These are phyloP conservation scores for Stercorarius parasiticus DNA, from an alignment of 2,113 vertebrate genomes.

Conservation along the genomic window DNA sequence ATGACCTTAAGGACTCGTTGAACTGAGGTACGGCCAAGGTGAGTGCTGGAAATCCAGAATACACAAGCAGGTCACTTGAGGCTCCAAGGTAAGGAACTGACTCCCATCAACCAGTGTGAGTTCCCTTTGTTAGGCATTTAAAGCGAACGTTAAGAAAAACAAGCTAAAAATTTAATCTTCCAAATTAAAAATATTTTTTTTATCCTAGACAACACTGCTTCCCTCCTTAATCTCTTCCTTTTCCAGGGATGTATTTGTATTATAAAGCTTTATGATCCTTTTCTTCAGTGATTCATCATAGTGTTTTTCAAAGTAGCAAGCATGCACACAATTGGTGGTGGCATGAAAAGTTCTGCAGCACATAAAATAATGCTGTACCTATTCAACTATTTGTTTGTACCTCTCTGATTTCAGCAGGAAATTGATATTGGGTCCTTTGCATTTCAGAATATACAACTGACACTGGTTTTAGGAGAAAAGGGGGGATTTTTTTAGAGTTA, in stretches of 20 bases:
- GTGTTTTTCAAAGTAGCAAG: background rate
- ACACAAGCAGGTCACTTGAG: background rate
- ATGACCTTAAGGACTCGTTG: conserved; percentile 86
- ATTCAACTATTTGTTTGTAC: background rate
- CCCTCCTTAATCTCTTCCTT: background rate
- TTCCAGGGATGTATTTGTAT: background rate
- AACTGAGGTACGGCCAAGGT: conserved; percentile 87
- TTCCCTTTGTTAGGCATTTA: background rate
- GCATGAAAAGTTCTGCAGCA: background rate
- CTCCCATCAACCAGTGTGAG: background rate
- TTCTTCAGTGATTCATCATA: background rate
- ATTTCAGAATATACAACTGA: background rate
- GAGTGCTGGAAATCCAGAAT: conserved; percentile 79
- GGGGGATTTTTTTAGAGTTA: background rate
- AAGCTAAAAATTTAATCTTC: background rate
- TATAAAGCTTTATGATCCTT: background rate
- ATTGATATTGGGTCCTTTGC: background rate
- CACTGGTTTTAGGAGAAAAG: background rate
- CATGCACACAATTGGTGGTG: background rate
- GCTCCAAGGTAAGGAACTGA: background rate
- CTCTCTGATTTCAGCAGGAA: background rate
- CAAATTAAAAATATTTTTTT: background rate
- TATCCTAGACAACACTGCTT: background rate
- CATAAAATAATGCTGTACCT: background rate
- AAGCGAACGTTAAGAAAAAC: background rate